Evolutionary conservation across 53 echinoderm and acorn worm genomes (phyloP).

Genomic region (Zoroaster sp.): DNA sequence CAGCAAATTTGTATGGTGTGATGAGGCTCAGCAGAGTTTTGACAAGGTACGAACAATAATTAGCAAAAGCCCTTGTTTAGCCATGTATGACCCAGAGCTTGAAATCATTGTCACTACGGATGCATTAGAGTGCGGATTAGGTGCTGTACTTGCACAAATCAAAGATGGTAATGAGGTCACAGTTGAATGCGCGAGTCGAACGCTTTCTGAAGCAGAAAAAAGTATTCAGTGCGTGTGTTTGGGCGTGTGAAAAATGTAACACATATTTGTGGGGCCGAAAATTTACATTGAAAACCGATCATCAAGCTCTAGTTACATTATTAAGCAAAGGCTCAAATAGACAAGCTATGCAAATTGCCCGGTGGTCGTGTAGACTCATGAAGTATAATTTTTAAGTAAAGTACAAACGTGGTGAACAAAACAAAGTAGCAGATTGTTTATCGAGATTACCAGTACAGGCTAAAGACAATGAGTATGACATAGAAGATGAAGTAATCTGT

Average conservation of each 20-base stretch:
- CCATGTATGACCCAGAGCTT: slow-evolving; percentile 43
- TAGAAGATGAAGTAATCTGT: slow-evolving; percentile 13
- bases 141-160: slow-evolving; percentile 45
- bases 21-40: neutral
- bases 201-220: slow-evolving; percentile 22
- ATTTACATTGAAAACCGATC: slow-evolving; percentile 9
- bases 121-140: slow-evolving; percentile 46
- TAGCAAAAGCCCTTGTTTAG: slow-evolving; percentile 17
- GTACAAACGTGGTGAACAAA: slow-evolving; percentile 17
- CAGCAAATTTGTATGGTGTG: slow-evolving; percentile 17
- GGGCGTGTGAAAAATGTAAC: slow-evolving; percentile 23
- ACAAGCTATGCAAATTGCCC: neutral
- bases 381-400: neutral
- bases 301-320: slow-evolving; percentile 34
- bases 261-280: slow-evolving; percentile 18
- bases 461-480: neutral
- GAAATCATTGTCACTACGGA: slow-evolving; percentile 45
- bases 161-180: slow-evolving; percentile 10
- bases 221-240: slow-evolving; percentile 35
- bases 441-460: slow-evolving; percentile 13
- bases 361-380: slow-evolving; percentile 25
- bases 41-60: neutral
- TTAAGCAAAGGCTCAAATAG: neutral
- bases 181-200: slow-evolving; percentile 22
- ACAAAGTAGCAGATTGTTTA: neutral